phyloP scores from a whole-genome alignment of 2,797 vertebrate species.

The Oryzias sinensis region DNA sequence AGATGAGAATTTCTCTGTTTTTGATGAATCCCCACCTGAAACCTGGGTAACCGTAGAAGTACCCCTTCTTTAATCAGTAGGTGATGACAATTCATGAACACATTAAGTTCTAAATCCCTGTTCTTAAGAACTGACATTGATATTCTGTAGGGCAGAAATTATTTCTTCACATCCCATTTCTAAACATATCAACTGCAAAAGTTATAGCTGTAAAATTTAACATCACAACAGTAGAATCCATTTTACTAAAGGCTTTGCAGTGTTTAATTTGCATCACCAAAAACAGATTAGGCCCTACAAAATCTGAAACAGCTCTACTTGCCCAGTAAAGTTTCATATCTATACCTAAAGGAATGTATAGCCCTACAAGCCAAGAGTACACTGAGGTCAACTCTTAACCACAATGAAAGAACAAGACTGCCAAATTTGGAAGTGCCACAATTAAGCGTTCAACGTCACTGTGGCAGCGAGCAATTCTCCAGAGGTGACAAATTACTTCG shows the following conservation, averaged over 20 bases:
- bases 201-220: constrained; percentile 27
- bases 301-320: constrained; percentile 47
- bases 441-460: constrained; percentile 72
- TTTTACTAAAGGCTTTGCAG: constrained; percentile 21
- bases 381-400: constrained; percentile 60
- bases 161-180: constrained; percentile 48
- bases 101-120: neutral
- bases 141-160: constrained; percentile 51
- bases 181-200: constrained; percentile 25
- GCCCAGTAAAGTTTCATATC: constrained; percentile 33
- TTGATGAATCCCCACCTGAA: constrained; percentile 29
- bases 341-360: constrained; percentile 59
- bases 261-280: constrained; percentile 36
- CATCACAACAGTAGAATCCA: constrained; percentile 13
- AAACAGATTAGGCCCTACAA: constrained; percentile 27
- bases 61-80: constrained; percentile 39
- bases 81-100: constrained; percentile 63
- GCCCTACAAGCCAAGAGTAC: constrained; percentile 51
- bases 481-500: constrained; percentile 70
- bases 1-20: constrained; percentile 48
- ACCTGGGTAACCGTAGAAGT: constrained; percentile 29
- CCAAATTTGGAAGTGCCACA: constrained; percentile 67
- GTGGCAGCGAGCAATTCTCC: constrained; percentile 60
- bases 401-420: constrained; percentile 58
- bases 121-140: constrained; percentile 12